phyloP scores from a whole-genome alignment of 2,888 invertebrate genomes.

The Coelinius sp. region DNA sequence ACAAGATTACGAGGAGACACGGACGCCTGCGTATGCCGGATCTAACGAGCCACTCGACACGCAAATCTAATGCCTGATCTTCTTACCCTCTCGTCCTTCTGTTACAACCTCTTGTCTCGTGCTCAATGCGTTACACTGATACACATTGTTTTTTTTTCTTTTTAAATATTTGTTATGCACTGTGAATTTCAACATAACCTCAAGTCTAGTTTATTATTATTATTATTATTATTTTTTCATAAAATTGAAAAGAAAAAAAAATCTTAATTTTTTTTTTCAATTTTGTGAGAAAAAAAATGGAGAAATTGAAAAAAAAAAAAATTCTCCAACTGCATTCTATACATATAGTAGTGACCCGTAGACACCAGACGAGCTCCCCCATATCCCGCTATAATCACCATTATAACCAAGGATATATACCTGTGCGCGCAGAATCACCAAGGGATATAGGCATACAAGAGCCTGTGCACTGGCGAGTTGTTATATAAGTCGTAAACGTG shows the following conservation, averaged over 20 bases:
- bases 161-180: background rate
- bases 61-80: constrained; percentile 58
- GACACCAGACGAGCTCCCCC: constrained; percentile 19
- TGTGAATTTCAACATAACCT: background rate
- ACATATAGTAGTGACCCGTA: constrained; percentile 3
- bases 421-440: constrained; percentile 19
- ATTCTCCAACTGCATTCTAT: background rate
- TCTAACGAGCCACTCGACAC: constrained; percentile 63
- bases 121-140: constrained; percentile 19
- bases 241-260: no score
- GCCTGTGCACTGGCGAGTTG: background rate
- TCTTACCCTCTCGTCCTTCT: constrained; percentile 26
- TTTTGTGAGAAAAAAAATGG: no score
- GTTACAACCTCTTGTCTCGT: constrained; percentile 31
- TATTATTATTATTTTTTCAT: no score
- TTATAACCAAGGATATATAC: constrained; percentile 25
- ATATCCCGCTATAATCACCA: constrained; percentile 33
- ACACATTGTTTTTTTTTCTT: constrained; percentile 16
- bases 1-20: constrained; percentile 61
- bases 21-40: constrained; percentile 66
- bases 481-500: constrained; percentile 40
- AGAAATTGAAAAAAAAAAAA: no score
- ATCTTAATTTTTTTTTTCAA: no score
- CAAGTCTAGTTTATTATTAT: background rate
- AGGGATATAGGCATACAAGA: constrained; percentile 22